Evolutionary conservation across 2,888 invertebrate species (phyloP).

Genomic region (Melinaea marsaeus): DNA sequence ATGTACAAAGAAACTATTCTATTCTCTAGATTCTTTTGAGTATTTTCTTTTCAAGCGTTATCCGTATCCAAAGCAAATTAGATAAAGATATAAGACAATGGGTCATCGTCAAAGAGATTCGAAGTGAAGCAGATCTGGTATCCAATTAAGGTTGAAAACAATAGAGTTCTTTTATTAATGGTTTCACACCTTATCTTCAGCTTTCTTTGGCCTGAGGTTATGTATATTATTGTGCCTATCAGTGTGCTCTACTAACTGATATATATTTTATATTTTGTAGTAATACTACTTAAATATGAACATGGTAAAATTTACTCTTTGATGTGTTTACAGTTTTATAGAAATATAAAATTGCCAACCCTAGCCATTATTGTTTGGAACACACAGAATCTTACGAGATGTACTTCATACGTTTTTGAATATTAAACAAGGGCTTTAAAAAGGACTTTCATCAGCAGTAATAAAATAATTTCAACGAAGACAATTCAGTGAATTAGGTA

Average conservation of each 20-base stretch:
- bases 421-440: not conserved
- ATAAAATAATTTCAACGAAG: constrained; percentile 3
- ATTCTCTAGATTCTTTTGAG: not conserved
- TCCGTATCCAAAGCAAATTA: not conserved
- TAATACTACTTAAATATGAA: no score
- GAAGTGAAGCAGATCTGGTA: constrained; percentile 1
- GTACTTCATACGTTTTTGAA: not conserved
- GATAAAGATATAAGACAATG: not conserved
- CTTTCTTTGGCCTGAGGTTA: not conserved
- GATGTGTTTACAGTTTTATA: not conserved
- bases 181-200: constrained; percentile 5
- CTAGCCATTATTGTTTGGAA: not conserved
- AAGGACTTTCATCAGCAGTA: constrained; percentile 1
- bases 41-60: not conserved
- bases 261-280: no score
- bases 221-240: not conserved
- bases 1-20: no score
- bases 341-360: not conserved
- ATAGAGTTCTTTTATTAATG: constrained; percentile 2
- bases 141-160: constrained; percentile 1
- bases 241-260: no score
- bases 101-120: not conserved
- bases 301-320: no score
- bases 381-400: not conserved
- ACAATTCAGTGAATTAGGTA: not conserved